A percentile compares a stretch with the other conserved stretches of the same genome.
Conservation (phyloP, 2,113 vertebrate species). For the Myrmecophaga tridactyla region DNA sequence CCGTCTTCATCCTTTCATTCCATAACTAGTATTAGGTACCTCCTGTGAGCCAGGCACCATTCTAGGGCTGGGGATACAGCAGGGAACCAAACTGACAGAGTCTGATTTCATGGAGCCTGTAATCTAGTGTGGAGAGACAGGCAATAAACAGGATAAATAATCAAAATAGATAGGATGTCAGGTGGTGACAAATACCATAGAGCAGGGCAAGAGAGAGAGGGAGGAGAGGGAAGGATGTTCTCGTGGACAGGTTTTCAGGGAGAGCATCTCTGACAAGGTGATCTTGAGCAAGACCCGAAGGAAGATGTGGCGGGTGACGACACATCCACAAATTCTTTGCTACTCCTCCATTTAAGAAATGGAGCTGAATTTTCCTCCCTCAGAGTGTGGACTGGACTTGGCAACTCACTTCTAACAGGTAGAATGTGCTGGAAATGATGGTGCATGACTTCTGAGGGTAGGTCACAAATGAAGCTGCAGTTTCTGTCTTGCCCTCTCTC, state of each 20-base stretch:
- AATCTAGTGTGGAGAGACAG: background rate
- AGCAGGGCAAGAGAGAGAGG: background rate
- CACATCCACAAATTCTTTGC: background rate
- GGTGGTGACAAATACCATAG: background rate
- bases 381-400: background rate
- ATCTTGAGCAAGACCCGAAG: background rate
- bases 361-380: background rate
- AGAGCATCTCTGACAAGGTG: background rate
- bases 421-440: background rate
- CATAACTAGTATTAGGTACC: background rate
- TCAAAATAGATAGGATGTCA: background rate
- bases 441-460: background rate
- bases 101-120: background rate
- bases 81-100: background rate
- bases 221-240: background rate
- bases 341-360: background rate
- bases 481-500: background rate
- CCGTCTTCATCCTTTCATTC: background rate
- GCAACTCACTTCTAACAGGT: background rate
- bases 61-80: background rate
- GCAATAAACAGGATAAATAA: background rate
- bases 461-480: accelerated
- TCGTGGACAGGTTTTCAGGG: background rate
- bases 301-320: background rate
- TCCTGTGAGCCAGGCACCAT: background rate